phyloP scores from a whole-genome alignment of 2,113 vertebrate species.

The Glareola pratincola region DNA sequence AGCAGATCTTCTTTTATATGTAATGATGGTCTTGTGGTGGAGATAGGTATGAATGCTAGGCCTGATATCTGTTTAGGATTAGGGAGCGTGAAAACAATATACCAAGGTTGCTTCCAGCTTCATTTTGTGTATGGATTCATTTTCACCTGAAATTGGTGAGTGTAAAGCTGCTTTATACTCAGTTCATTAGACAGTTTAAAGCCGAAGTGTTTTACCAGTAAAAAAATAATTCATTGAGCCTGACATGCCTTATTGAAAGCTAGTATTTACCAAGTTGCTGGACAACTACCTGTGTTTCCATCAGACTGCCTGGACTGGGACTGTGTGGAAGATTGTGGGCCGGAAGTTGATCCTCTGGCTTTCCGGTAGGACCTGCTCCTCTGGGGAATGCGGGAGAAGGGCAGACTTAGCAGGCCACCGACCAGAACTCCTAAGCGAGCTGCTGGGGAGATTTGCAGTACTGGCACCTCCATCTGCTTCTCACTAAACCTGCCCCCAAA shows the following conservation, averaged over 20 bases:
- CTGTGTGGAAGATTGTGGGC: neutral
- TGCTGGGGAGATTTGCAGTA: neutral
- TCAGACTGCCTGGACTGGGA: neutral
- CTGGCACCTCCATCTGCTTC: neutral
- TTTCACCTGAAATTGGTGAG: neutral
- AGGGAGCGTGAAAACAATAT: neutral
- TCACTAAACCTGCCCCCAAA: neutral
- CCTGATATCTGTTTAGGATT: neutral
- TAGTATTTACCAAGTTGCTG: neutral
- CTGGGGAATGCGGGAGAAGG: neutral
- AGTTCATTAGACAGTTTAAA: neutral
- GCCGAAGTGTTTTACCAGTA: neutral
- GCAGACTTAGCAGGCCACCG: fast-evolving
- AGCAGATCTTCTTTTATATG: neutral
- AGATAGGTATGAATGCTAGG: neutral
- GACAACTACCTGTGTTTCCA: neutral
- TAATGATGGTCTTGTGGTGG: neutral
- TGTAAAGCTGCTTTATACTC: neutral
- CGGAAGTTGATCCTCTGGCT: neutral
- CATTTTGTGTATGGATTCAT: neutral
- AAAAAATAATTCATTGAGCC: neutral
- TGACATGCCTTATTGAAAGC: neutral
- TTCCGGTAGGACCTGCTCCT: neutral
- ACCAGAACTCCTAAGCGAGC: neutral
- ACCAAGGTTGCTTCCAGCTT: neutral